Percentiles rank a stretch among this genome's conserved stretches.
phyloP scores from a whole-genome alignment of 2,888 invertebrate genomes.

The Chymomyza fuscimana region DNA sequence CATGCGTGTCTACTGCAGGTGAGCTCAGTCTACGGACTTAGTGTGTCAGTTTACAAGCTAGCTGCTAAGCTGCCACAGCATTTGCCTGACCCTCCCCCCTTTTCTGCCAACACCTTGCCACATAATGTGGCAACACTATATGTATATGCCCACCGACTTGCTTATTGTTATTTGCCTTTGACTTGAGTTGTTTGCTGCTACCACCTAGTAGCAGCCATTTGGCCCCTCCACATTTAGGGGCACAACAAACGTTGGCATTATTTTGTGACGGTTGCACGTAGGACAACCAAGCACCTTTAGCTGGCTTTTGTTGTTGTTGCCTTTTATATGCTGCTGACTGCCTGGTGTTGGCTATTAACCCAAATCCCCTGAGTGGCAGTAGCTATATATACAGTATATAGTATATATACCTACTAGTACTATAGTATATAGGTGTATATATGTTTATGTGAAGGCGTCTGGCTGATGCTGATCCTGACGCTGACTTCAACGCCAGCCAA shows the following conservation, averaged over 20 bases:
- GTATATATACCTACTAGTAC: background rate
- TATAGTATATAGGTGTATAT: background rate
- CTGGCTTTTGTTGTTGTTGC: conserved; percentile 32
- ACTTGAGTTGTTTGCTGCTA: conserved; percentile 34
- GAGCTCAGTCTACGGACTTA: conserved; percentile 26
- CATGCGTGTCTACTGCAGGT: conserved; percentile 12
- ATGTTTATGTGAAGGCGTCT: conserved; percentile 50
- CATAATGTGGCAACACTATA: conserved; percentile 7
- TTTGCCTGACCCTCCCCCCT: conserved; percentile 6
- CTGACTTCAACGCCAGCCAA: conserved; percentile 5
- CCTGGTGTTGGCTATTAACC: conserved; percentile 71
- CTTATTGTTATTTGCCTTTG: conserved; percentile 56
- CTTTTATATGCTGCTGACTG: conserved; percentile 22
- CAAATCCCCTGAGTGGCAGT: conserved; percentile 72
- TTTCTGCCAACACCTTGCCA: background rate
- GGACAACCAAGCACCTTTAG: conserved; percentile 55
- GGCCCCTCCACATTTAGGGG: background rate
- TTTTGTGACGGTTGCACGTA: conserved; percentile 60
- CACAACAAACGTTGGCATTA: conserved; percentile 57
- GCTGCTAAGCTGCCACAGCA: conserved; percentile 45
- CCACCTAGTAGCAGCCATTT: background rate
- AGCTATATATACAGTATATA: conserved; percentile 26
- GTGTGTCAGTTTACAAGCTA: conserved; percentile 48
- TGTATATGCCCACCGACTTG: conserved; percentile 25
- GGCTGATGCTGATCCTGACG: conserved; percentile 4